phyloP scores from a whole-genome alignment of 2,888 invertebrate genomes.

The Cantharis lateralis region DNA sequence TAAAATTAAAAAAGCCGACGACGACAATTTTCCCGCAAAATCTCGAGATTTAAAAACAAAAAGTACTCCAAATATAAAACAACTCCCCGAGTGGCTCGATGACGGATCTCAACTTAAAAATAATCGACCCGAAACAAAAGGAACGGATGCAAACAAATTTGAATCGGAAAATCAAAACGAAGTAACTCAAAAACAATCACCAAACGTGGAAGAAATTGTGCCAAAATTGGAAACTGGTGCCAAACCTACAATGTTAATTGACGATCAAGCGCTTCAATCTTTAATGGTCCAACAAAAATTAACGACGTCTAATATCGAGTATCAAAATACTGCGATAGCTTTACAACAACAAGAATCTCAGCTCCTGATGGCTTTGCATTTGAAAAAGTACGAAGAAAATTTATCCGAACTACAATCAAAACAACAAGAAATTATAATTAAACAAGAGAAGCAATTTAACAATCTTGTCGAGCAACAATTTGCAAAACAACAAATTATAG shows the following conservation, averaged over 20 bases:
- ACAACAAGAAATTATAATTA: conserved; percentile 60
- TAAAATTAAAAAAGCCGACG: conserved; percentile 40
- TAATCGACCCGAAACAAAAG: conserved; percentile 28
- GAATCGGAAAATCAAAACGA: not conserved
- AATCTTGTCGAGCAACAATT: conserved; percentile 61
- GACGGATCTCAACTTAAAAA: conserved; percentile 32
- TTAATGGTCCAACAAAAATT: conserved; percentile 46
- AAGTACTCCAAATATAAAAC: conserved; percentile 32
- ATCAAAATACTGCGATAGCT: conserved; percentile 61
- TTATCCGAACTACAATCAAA: conserved; percentile 62
- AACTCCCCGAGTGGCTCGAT: conserved; percentile 50
- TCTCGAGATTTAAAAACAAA: conserved; percentile 31
- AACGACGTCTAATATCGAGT: conserved; percentile 53
- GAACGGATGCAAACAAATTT: not conserved
- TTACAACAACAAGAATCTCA: conserved; percentile 68
- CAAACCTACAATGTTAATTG: not conserved
- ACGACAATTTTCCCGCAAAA: conserved; percentile 45
- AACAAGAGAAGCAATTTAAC: conserved; percentile 62
- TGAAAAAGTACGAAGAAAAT: conserved; percentile 67
- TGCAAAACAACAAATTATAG: conserved; percentile 62
- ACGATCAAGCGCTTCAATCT: conserved; percentile 24
- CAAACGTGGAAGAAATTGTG: conserved; percentile 6
- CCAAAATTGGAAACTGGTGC: not conserved
- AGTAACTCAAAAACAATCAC: not conserved
- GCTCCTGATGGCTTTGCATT: conserved; percentile 63